Percentiles rank a stretch among this genome's conserved stretches.
Evolutionary conservation across 2,113 vertebrate genomes (phyloP).

Genomic region (Aplodontia rufa): DNA sequence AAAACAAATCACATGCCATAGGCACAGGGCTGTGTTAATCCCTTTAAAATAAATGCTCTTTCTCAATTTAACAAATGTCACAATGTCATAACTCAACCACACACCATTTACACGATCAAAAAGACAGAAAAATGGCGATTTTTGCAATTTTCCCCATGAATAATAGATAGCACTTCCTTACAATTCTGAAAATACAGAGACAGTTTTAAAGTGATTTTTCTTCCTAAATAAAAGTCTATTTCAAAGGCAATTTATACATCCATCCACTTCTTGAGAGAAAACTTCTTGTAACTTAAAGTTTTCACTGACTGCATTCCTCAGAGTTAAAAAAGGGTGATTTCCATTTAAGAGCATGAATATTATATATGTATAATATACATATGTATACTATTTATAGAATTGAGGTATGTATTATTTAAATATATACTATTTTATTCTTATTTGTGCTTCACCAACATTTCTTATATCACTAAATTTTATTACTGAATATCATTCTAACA

Average conservation of each 20-base stretch:
- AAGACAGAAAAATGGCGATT: neutral
- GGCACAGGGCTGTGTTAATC: neutral
- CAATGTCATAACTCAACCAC: neutral
- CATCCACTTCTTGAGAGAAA: neutral
- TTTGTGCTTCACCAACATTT: neutral
- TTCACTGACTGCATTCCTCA: neutral
- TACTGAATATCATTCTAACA: neutral
- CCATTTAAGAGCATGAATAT: neutral
- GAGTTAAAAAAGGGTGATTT: neutral
- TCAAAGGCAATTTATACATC: neutral
- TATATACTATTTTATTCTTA: neutral
- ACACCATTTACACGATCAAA: neutral
- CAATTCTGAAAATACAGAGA: slow-evolving; percentile 5
- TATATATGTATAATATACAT: neutral
- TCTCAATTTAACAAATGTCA: neutral
- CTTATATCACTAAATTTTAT: neutral
- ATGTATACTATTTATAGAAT: neutral
- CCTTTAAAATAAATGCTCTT: neutral
- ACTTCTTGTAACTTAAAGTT: neutral
- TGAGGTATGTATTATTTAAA: neutral
- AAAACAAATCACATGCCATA: neutral
- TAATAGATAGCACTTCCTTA: neutral
- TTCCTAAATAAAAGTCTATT: neutral
- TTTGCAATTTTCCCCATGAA: neutral
- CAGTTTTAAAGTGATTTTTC: neutral